Evolutionary conservation across 2,888 invertebrate genomes (phyloP).

Genomic region (Aleiodes leptofemur): DNA sequence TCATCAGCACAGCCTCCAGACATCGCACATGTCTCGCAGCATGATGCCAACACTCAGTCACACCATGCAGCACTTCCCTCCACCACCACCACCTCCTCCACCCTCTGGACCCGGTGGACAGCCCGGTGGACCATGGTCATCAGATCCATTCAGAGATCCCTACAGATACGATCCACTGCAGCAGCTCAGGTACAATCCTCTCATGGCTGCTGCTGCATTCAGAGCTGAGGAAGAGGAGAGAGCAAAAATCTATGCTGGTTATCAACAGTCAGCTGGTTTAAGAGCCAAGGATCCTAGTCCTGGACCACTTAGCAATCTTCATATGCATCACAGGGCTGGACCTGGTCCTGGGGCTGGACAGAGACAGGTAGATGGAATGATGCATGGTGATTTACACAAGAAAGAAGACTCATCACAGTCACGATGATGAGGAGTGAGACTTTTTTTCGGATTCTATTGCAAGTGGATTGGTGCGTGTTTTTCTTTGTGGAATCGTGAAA

Average conservation of each 20-base stretch:
- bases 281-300: constrained; percentile 77
- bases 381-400: constrained; percentile 75
- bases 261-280: constrained; percentile 77
- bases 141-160: constrained; percentile 83
- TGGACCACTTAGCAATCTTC: constrained; percentile 76
- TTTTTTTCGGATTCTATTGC: background rate
- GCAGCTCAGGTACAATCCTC: constrained; percentile 84
- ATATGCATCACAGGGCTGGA: constrained; percentile 77
- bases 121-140: constrained; percentile 79
- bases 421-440: constrained; percentile 75
- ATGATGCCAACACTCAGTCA: constrained; percentile 77
- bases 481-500: constrained; percentile 47
- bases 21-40: constrained; percentile 77
- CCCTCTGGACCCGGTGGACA: constrained; percentile 74
- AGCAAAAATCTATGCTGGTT: constrained; percentile 79
- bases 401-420: constrained; percentile 79
- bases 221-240: constrained; percentile 86
- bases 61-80: constrained; percentile 75
- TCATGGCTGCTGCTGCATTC: constrained; percentile 85
- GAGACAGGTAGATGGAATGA: constrained; percentile 55
- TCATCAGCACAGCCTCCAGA: constrained; percentile 76
- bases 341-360: constrained; percentile 74
- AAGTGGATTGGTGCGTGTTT: constrained; percentile 38
- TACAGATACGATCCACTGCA: constrained; percentile 83
- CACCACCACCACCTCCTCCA: constrained; percentile 73